Conservation (phyloP, 2,113 vertebrate genomes). For the Ahaetulla prasina region DNA sequence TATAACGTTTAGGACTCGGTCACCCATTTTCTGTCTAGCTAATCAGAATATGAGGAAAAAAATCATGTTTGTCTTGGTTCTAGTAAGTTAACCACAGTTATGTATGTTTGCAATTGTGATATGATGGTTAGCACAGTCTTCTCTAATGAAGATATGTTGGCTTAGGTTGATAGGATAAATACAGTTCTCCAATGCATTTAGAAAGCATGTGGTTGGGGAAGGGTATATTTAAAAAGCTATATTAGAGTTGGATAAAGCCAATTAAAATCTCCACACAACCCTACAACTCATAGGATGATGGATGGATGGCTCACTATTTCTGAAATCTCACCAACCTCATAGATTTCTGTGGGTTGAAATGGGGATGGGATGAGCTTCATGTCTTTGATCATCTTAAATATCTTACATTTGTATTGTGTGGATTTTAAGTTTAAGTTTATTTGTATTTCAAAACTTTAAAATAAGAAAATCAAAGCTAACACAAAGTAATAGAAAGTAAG, state of each 20-base stretch:
- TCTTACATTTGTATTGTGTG: background rate
- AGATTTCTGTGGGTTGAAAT: background rate
- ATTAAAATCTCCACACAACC: background rate
- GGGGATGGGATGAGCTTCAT: background rate
- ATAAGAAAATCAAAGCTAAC: background rate
- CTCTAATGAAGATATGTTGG: background rate
- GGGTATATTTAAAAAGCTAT: background rate
- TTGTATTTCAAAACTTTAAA: background rate
- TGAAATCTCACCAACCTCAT: background rate
- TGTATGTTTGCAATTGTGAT: background rate
- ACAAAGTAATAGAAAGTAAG: background rate
- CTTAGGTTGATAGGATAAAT: background rate
- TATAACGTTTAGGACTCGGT: background rate
- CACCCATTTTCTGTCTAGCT: background rate
- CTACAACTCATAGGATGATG: background rate
- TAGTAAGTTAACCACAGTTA: background rate
- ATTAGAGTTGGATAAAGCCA: background rate
- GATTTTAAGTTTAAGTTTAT: background rate
- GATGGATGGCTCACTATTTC: background rate
- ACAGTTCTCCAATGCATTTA: background rate
- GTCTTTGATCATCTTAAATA: background rate
- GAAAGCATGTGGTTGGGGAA: background rate
- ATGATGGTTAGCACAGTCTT: background rate
- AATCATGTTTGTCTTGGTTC: background rate
- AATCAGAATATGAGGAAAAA: background rate